Evolutionary conservation across 2,113 vertebrate species (phyloP).

Genomic region (Tonatia bakeri): DNA sequence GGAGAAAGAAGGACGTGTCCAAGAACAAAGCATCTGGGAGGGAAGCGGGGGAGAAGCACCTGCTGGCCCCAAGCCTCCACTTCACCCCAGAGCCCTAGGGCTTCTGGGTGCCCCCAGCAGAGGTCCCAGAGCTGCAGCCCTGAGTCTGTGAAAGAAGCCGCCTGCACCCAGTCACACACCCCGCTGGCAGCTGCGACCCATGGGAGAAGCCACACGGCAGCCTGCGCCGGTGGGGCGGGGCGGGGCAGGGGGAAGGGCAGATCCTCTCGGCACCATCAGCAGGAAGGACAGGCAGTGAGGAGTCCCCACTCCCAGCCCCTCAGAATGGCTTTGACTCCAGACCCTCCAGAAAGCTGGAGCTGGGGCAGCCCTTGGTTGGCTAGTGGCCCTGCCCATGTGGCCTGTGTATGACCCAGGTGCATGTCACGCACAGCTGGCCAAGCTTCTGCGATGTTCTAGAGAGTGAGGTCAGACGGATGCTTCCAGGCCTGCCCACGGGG

Average conservation of each 20-base stretch:
- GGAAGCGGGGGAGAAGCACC: not conserved
- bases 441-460: constrained; percentile 30
- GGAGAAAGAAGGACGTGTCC: not conserved
- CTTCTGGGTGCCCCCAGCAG: not conserved
- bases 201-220: not conserved
- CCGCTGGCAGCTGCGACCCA: not conserved
- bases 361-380: not conserved
- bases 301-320: not conserved
- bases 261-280: not conserved
- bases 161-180: not conserved
- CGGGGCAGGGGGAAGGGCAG: not conserved
- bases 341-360: not conserved
- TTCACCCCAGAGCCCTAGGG: rapidly evolving
- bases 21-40: not conserved
- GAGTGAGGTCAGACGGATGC: not conserved
- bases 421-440: not conserved
- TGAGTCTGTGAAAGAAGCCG: not conserved
- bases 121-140: not conserved
- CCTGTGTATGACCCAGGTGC: not conserved
- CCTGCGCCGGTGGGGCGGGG: not conserved
- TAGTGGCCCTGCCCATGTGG: not conserved
- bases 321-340: not conserved
- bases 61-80: not conserved
- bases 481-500: constrained; percentile 33
- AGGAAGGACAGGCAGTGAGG: not conserved